Percentiles rank a stretch among this genome's conserved stretches.
Conservation (phyloP, 2,797 vertebrate species). For the Falco concolor region DNA sequence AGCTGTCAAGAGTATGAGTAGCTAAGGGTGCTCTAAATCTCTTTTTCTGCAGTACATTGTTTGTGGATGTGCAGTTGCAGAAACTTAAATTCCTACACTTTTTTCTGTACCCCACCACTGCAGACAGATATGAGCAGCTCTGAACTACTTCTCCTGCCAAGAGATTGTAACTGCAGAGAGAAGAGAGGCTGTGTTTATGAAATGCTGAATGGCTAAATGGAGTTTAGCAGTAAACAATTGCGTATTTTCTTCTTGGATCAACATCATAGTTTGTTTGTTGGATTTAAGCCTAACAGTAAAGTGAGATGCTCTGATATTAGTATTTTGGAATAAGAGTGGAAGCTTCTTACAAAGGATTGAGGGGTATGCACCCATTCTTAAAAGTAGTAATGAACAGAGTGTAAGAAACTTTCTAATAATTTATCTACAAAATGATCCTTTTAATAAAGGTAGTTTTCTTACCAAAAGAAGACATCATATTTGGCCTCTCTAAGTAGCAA, state of each 20-base stretch:
- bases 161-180: not conserved
- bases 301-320: not conserved
- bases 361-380: not conserved
- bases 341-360: not conserved
- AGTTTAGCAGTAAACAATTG: not conserved
- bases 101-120: not conserved
- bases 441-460: not conserved
- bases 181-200: not conserved
- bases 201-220: not conserved
- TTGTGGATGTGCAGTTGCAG: rapidly evolving
- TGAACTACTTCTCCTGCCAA: not conserved
- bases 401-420: not conserved
- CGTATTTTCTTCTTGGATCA: not conserved
- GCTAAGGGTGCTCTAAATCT: not conserved
- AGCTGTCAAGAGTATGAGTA: not conserved
- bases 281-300: not conserved
- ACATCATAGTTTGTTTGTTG: not conserved
- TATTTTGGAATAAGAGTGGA: not conserved
- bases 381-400: not conserved
- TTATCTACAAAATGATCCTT: not conserved
- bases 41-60: not conserved
- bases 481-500: not conserved
- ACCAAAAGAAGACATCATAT: not conserved
- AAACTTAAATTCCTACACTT: not conserved
- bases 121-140: not conserved